Base-by-base conservation (phyloP, 2,888 invertebrate species). In the Yponomeuta malinellus region DNA sequence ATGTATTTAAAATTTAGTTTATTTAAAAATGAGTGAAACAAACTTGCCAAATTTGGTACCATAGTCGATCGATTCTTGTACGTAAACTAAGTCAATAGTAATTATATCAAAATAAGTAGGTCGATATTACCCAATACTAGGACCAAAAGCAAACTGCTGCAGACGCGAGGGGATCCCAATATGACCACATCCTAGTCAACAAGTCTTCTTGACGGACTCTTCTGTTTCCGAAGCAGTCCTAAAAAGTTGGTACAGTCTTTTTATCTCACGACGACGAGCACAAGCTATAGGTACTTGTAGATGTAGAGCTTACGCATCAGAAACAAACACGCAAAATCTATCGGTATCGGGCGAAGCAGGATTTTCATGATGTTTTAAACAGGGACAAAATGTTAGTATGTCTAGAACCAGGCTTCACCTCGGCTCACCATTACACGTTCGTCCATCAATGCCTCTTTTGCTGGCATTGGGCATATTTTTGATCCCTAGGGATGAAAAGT, bases 1-100 rank as follows among this genome's bases (percentile, higher is more conserved):
- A 70, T 70, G 63, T 70, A 70, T 70, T 70, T 70, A 64, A 70
- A 64, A 64, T 70, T 65, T 29, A 70, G 48, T 48, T 15, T 63
- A 31, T 64, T 43, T 70, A 15, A 70, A 70, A 70, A 64, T 64
- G 65, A 64, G 23, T 48, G 68, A 68, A 68, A 52, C 68, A 48
- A 68, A 31, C 48, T 68, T 67, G 10, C 9, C 15, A 29, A 65
- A 23, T 65, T 65, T 65, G 65, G 65, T 29, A 65, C 33, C 65
- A 23, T 65, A 59, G 52, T 65, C 65, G 65, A 65, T 65, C 31
- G 10, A 23, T 65, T 29, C 31, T 65, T 31, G 65, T 29, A 59
- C 52, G 52, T 33, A 31, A 29, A 65, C 65, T 65, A 65, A 65
- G 12, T 65, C 33, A 31, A 10, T 31, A 65, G 33, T 33, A 65